phyloP scores from a whole-genome alignment of 2,797 vertebrate species.

The Thunnus albacares region DNA sequence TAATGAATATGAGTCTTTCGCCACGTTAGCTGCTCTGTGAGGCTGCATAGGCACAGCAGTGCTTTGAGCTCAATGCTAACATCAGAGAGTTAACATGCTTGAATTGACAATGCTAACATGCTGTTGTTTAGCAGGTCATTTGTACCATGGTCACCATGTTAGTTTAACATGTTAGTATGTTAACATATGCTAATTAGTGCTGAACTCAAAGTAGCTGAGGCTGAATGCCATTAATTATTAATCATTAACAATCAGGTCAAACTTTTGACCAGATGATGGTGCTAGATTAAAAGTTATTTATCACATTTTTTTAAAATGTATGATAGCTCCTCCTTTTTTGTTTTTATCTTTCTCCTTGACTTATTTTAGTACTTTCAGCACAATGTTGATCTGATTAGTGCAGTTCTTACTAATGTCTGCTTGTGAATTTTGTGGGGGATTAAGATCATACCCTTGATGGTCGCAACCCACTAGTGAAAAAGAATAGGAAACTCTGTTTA shows the following conservation, averaged over 20 bases:
- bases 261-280: too few relatives aligned
- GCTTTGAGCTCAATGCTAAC: not conserved
- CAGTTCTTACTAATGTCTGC: not conserved
- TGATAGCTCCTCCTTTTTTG: not conserved
- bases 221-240: too few relatives aligned
- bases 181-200: too few relatives aligned
- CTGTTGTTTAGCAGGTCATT: too few relatives aligned
- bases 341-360: not conserved
- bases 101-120: too few relatives aligned
- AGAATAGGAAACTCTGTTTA: not conserved
- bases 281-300: too few relatives aligned
- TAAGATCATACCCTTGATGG: not conserved
- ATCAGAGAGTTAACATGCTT: not conserved
- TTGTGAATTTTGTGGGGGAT: not conserved
- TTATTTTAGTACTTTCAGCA: not conserved
- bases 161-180: too few relatives aligned
- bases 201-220: too few relatives aligned
- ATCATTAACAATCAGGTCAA: too few relatives aligned
- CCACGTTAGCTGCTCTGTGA: not conserved
- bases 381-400: not conserved
- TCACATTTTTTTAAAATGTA: too few relatives aligned
- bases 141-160: too few relatives aligned
- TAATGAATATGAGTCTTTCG: not conserved
- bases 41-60: not conserved
- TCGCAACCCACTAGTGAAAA: not conserved